Evolutionary conservation across 2,797 vertebrate genomes (phyloP).

Genomic region (Semotilus atromaculatus): DNA sequence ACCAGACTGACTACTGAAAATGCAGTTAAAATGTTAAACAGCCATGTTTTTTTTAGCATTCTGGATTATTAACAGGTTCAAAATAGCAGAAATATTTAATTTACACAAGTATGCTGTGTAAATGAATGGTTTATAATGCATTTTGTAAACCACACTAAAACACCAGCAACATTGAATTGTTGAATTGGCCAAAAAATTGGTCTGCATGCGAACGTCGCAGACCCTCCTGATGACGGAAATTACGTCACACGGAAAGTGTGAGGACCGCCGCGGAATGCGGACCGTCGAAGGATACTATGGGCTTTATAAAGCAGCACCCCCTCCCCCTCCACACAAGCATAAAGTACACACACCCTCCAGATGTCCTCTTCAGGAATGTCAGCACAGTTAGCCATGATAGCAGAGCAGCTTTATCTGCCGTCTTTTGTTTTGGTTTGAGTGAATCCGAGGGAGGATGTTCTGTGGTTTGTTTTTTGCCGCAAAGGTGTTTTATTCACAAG

Average conservation of each 20-base stretch:
- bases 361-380: slow-evolving; percentile 65
- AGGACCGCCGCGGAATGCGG: too few species aligned
- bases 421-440: slow-evolving; percentile 60
- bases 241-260: too few species aligned
- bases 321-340: slow-evolving; percentile 23
- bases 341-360: slow-evolving; percentile 52
- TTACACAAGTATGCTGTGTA: not conserved
- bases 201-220: too few species aligned
- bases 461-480: slow-evolving; percentile 46
- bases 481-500: slow-evolving; percentile 48
- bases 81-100: not conserved
- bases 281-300: too few species aligned
- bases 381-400: slow-evolving; percentile 68
- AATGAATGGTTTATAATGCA: not conserved
- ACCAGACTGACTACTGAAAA: not conserved
- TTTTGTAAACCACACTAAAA: slow-evolving; percentile 1
- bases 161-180: not conserved
- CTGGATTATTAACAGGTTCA: not conserved
- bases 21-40: not conserved
- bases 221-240: too few species aligned
- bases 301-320: slow-evolving; percentile 31
- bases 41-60: not conserved
- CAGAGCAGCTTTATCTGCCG: slow-evolving; percentile 66
- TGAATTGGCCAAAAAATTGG: not conserved
- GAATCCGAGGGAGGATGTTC: slow-evolving; percentile 58